Conservation (phyloP, 2,113 vertebrate species). For the Delphinapterus leucas region DNA sequence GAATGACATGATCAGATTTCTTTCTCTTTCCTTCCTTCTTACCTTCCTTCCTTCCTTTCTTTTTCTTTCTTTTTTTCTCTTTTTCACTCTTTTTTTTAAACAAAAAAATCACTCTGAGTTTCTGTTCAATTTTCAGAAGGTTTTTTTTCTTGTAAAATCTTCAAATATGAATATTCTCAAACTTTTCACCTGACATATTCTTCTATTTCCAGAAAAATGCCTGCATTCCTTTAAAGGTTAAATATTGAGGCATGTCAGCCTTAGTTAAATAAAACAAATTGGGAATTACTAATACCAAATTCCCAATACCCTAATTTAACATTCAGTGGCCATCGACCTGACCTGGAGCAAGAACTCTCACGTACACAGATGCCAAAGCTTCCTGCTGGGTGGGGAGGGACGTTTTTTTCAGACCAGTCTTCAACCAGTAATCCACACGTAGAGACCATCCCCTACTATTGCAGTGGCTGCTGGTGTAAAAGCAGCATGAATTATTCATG, state of each 20-base stretch:
- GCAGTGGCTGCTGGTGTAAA: constrained; percentile 27
- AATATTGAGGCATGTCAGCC: not conserved
- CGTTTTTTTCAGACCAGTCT: not conserved
- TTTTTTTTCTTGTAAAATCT: not conserved
- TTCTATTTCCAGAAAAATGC: not conserved
- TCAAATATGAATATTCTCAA: constrained; percentile 9
- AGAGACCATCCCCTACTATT: constrained; percentile 52
- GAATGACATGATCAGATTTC: not conserved
- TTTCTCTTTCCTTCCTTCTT: no score
- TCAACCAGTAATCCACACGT: not conserved
- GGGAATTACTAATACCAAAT: not conserved
- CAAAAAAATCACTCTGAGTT: not conserved
- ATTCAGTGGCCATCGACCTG: not conserved
- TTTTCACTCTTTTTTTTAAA: not conserved
- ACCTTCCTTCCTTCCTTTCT: no score
- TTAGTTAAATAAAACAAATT: constrained; percentile 33
- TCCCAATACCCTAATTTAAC: constrained; percentile 1
- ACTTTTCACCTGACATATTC: not conserved
- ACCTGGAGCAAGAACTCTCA: constrained; percentile 11
- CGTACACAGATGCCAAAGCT: not conserved
- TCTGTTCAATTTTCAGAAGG: not conserved
- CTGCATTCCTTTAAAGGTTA: constrained; percentile 35
- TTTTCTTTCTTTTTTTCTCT: not conserved
- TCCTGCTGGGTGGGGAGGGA: not conserved
- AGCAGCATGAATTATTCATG: constrained; percentile 77